These are phyloP conservation scores for Merops nubicus DNA, from an alignment of 2,113 vertebrate genomes.

Conservation along the genomic window DNA sequence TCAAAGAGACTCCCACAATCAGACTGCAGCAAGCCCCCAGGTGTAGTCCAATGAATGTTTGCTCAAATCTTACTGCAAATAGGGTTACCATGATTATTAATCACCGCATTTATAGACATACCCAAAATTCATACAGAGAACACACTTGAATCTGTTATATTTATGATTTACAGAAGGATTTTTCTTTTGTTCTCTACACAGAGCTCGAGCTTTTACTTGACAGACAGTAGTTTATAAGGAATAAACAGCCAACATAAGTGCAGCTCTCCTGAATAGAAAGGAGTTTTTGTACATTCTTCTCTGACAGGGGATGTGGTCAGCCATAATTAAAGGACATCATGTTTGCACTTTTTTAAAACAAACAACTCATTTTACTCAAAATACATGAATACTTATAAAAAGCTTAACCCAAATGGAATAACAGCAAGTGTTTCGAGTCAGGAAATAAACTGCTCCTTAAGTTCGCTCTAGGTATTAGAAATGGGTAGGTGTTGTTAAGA, in stretches of 20 bases:
- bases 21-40: neutral
- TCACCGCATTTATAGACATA: neutral
- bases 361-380: slow-evolving; percentile 40
- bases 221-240: neutral
- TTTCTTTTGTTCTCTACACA: neutral
- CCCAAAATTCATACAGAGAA: neutral
- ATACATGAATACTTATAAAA: neutral
- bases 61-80: neutral
- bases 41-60: neutral
- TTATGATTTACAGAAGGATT: neutral
- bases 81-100: neutral
- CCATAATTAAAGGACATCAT: neutral
- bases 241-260: neutral
- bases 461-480: neutral
- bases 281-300: neutral
- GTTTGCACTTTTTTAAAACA: neutral
- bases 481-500: neutral
- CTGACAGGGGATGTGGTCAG: neutral
- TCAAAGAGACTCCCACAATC: neutral
- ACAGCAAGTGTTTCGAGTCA: neutral
- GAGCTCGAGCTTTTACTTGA: neutral
- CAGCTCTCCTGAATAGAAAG: neutral
- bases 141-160: neutral
- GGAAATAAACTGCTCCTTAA: neutral
- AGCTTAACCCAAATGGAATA: neutral